phyloP scores from a whole-genome alignment of 2,888 invertebrate species.

The Prosapia bicincta region DNA sequence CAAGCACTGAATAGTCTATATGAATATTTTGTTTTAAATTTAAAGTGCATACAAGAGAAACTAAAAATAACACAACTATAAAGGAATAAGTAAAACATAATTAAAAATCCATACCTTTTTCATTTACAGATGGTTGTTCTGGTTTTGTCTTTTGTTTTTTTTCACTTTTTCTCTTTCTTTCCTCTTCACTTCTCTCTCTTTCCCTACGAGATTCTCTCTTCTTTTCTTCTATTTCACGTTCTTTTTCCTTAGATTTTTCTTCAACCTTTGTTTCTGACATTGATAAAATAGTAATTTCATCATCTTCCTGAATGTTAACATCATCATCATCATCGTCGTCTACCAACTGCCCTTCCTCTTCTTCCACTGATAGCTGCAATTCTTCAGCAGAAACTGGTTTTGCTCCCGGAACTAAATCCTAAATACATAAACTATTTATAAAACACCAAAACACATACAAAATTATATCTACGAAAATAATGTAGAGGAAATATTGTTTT shows the following conservation, averaged over 20 bases:
- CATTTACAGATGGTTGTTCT: background rate
- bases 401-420: constrained; percentile 50
- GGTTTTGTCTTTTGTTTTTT: constrained; percentile 8
- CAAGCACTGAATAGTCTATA: too few relatives aligned
- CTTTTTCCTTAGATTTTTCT: constrained; percentile 11
- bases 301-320: too few relatives aligned
- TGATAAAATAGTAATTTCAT: constrained; percentile 26
- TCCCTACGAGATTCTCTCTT: constrained; percentile 19
- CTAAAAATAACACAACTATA: too few relatives aligned
- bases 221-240: constrained; percentile 11
- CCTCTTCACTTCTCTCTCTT: constrained; percentile 19
- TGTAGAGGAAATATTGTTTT: too few relatives aligned
- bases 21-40: too few relatives aligned
- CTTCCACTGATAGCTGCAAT: constrained; percentile 47
- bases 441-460: too few relatives aligned
- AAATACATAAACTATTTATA: constrained; percentile 20
- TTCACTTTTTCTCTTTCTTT: constrained; percentile 25
- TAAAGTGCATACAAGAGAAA: too few relatives aligned
- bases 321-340: constrained; percentile 34
- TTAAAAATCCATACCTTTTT: background rate
- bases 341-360: constrained; percentile 45
- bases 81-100: background rate
- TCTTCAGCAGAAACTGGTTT: constrained; percentile 49
- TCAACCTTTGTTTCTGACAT: constrained; percentile 26
- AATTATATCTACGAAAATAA: too few relatives aligned